Evolutionary conservation across 2,888 invertebrate genomes (phyloP), one percentile per base, ranked within the genome.

Genomic region (Drosophila fulvimacula): DNA sequence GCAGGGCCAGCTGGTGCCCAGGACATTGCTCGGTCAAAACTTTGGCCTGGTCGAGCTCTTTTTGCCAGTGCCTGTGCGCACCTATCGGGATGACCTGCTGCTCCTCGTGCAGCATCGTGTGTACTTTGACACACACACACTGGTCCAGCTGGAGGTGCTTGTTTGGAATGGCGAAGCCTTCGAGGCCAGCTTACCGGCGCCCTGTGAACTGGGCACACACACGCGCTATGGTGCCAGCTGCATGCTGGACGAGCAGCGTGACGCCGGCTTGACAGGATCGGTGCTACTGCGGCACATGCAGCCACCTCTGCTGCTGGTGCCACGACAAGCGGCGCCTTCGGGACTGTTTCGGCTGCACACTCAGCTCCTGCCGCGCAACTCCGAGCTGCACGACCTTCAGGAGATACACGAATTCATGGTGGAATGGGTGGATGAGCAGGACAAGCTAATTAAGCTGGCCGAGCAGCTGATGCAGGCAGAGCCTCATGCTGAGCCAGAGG

Each of bases 81-180:
- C 90, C 0, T 92, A 92, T 70, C 90, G 92, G 0, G 93, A 93
- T 74, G 93, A 93, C 77, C 73, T 93, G 15, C 74, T 93, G 52
- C 70, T 93, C 13, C 76, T 93, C 1, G 90, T 93, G n/a, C 93
- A 93, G 70, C 93, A 93, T 79, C 89, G 89, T 5, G 91, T 93
- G 0, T 75, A 81, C 48, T 93, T 92, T 49, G 79, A 88, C 27
- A 90, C 92, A 0, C 93, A 93, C 66, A 76, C 76, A 0, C 24
- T 92, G 7, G 72, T 86, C 0, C 91, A 91, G 5, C 60, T 93
- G 27, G 93, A 93, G 62, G 88, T 92, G 34, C 86, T 93, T 0
- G 89, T 92, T 10, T 93, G 93, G 93, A 89, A 93, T 73, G 93
- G 93, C 0, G 88, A 92, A 17, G 83, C 89, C 0, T 93, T 93